Base-by-base conservation (phyloP, 2,797 vertebrate genomes). In the Eulemur albifrons region DNA sequence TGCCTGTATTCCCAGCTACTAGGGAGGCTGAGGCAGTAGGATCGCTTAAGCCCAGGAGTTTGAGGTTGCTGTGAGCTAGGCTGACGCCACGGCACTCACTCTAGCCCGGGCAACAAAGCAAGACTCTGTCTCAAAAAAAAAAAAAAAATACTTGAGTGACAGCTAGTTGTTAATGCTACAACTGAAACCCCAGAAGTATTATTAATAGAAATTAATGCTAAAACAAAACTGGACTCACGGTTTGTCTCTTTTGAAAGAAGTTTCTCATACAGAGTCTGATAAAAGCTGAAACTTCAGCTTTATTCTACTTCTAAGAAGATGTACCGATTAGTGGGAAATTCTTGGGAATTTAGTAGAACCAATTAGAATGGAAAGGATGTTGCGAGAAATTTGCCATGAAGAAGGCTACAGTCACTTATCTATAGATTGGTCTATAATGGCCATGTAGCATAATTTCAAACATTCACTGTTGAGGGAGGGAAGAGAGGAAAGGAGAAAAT, bases 131-230 rank as follows among this genome's bases (percentile, higher is more conserved):
- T 40, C 38, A 40, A 40, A 40, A 40, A 40, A 40, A 40, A 5
- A 40, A 40, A 40, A 38, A 5, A 40, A 40, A 40, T 40, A 40
- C 38, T 40, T 40, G 38, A 94, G 95, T 93, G 97, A 96, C 91
- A 97, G 96, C 63, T 82, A 93, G 84, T 90, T 88, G 80, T n/a
- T 48, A 35, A 92, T 90, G 94, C 92, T 61, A 93, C 96, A 93
- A 69, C 25, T 96, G 85, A 97, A 93, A 61, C 73, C 93, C 77
- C 40, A 15, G 72, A 65, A 95, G 52, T 73, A 88, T 70, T 25
- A 23, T 57, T 57, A 57, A 57, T 23, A 30, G n/a, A 96, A 95
- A 94, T 80, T 80, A 84, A 93, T 81, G 48, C 45, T 13, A 11
- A 27, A 54, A 32, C 77, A 97, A 97, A 96, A 91, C 35, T 57